Evolutionary conservation across 2,797 vertebrate species (phyloP), one percentile per base, ranked within the genome.

Genomic region (Urocyon cinereoargenteus): DNA sequence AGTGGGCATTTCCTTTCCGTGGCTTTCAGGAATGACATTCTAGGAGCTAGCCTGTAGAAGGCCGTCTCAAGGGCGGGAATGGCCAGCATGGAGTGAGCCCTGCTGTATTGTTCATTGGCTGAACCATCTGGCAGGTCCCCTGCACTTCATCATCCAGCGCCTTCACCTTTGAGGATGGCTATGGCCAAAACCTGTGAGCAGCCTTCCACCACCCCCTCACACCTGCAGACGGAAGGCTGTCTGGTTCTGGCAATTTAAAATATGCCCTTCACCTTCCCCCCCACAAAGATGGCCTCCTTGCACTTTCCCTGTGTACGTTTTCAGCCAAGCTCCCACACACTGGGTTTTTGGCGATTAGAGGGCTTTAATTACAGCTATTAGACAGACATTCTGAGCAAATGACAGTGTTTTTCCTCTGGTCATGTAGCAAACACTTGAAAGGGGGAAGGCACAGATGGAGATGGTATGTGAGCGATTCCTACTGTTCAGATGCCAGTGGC

Each of bases 341-440:
- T 93, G 94, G 26, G 73, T 49, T 96, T 94, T 84, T 90, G 97
- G 84, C 45, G 4, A 93, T 93, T 57, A 93, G 36, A 97, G 77
- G 72, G 45, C 53, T 97, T 96, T 97, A 94, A 97, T 97, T 88
- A 97, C 34, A 89, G 93, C 92, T 77, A 90, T 96, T 94, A 94
- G 72, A 72, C 68, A 83, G 61, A 45, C 40, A 21, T 14, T 86
- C 57, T 51, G 49, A 90, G 84, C 2, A 4, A 94, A 90, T 49
- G 82, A 72, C 66, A 64, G 53, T 49, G 34, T 77, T 96, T 97
- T 88, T 62, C 96, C 93, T 87, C 45, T 91, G 85, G 91, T 91
- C 87, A 83, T 81, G 84, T 28, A 49, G 78, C 87, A 83, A 88
- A 75, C 92, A 77, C 89, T 86, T 70, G 75, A 95, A 86, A 97